Evolutionary conservation across 2,888 invertebrate species (phyloP).

Genomic region (Himalopsyche kuldschensis): DNA sequence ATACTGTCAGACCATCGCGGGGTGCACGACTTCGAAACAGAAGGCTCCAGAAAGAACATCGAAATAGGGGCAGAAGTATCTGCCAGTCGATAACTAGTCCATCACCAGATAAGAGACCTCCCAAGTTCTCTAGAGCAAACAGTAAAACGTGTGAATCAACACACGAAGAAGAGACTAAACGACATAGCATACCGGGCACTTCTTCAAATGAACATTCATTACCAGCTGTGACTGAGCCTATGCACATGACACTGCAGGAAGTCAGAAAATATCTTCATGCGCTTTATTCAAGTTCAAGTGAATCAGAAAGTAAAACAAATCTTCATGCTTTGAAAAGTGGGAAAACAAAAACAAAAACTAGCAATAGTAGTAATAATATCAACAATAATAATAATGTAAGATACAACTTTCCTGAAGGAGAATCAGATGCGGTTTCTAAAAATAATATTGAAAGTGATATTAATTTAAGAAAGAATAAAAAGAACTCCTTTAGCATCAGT

Average conservation of each 20-base stretch:
- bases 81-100: slow-evolving; percentile 36
- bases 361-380: slow-evolving; percentile 45
- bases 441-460: slow-evolving; percentile 52
- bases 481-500: slow-evolving; percentile 62
- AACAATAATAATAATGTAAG: slow-evolving; percentile 50
- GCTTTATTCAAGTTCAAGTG: slow-evolving; percentile 76
- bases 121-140: slow-evolving; percentile 19
- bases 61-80: slow-evolving; percentile 47
- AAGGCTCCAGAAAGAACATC: slow-evolving; percentile 47
- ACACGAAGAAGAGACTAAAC: slow-evolving; percentile 54
- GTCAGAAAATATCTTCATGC: slow-evolving; percentile 82
- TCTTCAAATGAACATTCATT: slow-evolving; percentile 60
- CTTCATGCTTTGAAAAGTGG: slow-evolving; percentile 2
- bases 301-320: slow-evolving; percentile 56
- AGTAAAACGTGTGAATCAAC: slow-evolving; percentile 42
- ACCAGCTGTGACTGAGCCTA: slow-evolving; percentile 68
- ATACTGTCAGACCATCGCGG: slow-evolving; percentile 69
- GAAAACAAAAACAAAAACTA: slow-evolving; percentile 32
- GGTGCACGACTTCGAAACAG: slow-evolving; percentile 48
- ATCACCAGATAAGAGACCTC: slow-evolving; percentile 16
- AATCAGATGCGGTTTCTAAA: slow-evolving; percentile 53
- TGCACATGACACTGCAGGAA: slow-evolving; percentile 84
- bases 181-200: slow-evolving; percentile 71
- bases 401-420: slow-evolving; percentile 43
- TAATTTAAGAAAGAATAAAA: slow-evolving; percentile 53